phyloP scores from a whole-genome alignment of 2,888 invertebrate species.

The Panzeria rudis region DNA sequence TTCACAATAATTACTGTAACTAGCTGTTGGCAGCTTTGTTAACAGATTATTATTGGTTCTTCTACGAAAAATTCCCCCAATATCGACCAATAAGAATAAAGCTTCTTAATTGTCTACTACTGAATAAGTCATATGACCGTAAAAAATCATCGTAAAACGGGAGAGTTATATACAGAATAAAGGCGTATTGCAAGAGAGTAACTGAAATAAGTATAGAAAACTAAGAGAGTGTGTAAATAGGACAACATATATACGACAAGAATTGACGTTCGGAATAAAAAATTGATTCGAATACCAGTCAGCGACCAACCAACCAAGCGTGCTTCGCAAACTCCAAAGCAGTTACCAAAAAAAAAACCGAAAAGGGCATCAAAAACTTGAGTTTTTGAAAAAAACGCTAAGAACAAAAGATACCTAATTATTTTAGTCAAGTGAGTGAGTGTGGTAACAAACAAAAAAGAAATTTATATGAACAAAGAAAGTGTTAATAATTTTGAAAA shows the following conservation, averaged over 20 bases:
- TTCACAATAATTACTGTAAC: not conserved
- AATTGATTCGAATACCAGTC: conserved; percentile 60
- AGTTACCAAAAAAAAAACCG: conserved; percentile 74
- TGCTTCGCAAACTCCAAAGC: conserved; percentile 74
- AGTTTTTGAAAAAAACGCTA: conserved; percentile 89
- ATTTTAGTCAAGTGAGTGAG: conserved; percentile 94
- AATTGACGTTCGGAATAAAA: conserved; percentile 42
- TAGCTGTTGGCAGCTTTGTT: conserved; percentile 1
- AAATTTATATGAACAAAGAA: conserved; percentile 56
- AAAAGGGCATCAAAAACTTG: conserved; percentile 84
- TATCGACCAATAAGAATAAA: conserved; percentile 85
- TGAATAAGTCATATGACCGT: conserved; percentile 93
- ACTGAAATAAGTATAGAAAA: conserved; percentile 36
- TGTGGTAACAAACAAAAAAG: conserved; percentile 82
- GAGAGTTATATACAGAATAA: not conserved
- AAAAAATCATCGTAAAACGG: conserved; percentile 36
- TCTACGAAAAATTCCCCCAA: conserved; percentile 81
- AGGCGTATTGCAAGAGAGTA: not conserved
- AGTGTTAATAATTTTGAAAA: conserved; percentile 41
- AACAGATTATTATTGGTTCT: conserved; percentile 19
- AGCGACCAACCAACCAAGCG: conserved; percentile 65
- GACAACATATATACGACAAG: conserved; percentile 43
- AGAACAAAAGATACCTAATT: conserved; percentile 76
- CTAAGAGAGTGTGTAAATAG: conserved; percentile 42
- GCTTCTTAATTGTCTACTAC: conserved; percentile 85